Evolutionary conservation across 2,113 vertebrate species (phyloP).

Genomic region (Cathartes aura): DNA sequence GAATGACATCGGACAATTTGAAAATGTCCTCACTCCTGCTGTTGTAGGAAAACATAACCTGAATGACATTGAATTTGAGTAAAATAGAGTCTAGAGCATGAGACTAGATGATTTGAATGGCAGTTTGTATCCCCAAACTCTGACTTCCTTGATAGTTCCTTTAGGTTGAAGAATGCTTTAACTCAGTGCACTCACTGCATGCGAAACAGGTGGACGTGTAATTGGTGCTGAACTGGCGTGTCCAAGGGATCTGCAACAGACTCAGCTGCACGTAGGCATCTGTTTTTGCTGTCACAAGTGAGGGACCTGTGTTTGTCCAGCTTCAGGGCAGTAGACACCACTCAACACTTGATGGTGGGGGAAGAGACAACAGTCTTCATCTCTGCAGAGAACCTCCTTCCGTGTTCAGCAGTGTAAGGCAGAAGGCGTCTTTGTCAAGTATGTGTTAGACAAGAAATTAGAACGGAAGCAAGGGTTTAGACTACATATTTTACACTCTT

Average conservation of each 20-base stretch:
- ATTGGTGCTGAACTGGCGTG: background rate
- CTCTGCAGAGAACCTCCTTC: background rate
- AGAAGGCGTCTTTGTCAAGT: background rate
- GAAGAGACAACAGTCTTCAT: background rate
- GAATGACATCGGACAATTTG: no score
- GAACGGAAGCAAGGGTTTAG: background rate
- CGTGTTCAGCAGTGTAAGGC: background rate
- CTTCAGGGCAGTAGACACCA: background rate
- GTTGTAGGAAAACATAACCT: background rate
- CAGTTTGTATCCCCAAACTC: background rate
- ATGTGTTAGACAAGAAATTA: background rate
- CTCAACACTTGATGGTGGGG: background rate
- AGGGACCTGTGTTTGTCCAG: background rate
- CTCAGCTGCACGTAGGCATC: fast-evolving
- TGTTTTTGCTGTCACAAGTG: background rate
- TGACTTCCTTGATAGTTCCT: background rate
- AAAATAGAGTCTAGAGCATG: background rate
- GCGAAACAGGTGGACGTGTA: background rate
- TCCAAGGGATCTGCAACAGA: background rate
- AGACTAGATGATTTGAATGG: background rate
- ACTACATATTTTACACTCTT: background rate
- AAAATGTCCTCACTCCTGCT: background rate
- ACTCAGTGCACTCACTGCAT: fast-evolving
- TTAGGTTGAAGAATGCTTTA: background rate
- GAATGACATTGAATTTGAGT: background rate